Conservation (phyloP, 1,140 invertebrate genomes). For the Alviniconcha marisindica region DNA sequence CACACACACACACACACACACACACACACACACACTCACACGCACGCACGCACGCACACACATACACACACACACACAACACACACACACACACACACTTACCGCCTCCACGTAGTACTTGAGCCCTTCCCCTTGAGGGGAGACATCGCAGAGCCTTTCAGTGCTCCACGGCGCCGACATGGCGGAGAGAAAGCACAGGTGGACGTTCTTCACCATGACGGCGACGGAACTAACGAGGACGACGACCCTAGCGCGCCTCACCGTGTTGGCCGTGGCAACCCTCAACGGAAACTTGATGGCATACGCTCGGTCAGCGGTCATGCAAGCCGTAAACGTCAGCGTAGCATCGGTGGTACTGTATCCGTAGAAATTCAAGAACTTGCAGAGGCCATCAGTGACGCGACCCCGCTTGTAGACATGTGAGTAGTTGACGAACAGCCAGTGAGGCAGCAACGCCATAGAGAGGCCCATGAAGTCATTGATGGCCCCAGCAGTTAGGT, state of each 20-base stretch:
- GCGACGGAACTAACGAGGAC: conserved; percentile 38
- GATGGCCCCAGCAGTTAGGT: conserved; percentile 55
- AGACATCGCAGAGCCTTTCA: conserved; percentile 60
- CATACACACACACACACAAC: too few relatives aligned
- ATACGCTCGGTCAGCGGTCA: conserved; percentile 62
- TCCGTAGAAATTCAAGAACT: conserved; percentile 66
- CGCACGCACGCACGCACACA: too few relatives aligned
- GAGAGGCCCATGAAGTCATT: conserved; percentile 58
- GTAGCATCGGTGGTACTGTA: conserved; percentile 63
- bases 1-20: too few relatives aligned
- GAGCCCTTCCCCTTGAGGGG: too few relatives aligned
- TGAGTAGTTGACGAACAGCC: conserved; percentile 61
- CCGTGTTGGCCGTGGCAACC: conserved; percentile 42
- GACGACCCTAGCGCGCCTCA: conserved; percentile 54
- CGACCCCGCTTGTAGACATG: conserved; percentile 45
- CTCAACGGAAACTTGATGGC: conserved; percentile 61
- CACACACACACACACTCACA: too few relatives aligned
- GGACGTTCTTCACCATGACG: conserved; percentile 58
- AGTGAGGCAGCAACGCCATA: conserved; percentile 60
- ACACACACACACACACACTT: too few relatives aligned
- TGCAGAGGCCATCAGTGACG: conserved; percentile 55
- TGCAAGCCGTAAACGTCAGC: conserved; percentile 59
- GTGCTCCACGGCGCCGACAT: conserved; percentile 51
- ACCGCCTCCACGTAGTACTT: too few relatives aligned
- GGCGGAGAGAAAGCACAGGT: conserved; percentile 61